Base-by-base conservation (phyloP, 2,113 vertebrate genomes). In the Clarias gariepinus region DNA sequence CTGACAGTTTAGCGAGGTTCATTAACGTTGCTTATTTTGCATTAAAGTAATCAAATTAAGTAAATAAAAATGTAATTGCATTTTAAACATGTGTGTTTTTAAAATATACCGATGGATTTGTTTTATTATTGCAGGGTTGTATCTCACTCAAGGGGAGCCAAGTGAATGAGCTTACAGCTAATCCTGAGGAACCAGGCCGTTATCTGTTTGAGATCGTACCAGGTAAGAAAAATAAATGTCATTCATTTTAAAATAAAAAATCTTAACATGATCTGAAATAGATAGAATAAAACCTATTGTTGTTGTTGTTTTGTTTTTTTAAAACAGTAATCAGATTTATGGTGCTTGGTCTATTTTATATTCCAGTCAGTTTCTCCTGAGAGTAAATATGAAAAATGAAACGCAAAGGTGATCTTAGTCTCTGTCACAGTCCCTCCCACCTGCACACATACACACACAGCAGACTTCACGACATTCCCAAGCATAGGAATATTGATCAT, bases 141-240 rank as follows among this genome's bases (percentile, higher is more conserved):
- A 96, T 99, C 93, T 94, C 95, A 64, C 96, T 99, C 11, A 97
- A 96, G 89, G 97, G 97, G 73, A 96, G 94, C 89, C 96, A 96
- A 86, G 97, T 99, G 91, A 97, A 95, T 0, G 96, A 98, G 90
- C 92, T 97, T 74, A 91, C 94, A 85, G 95, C 95, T 92, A 96
- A 95, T 93, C 96, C 96, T 0, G 97, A 99, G 36, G 97, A 98
- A 79, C 93, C 95, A 28, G 95, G 96, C 10, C 97, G 96, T 82
- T 95, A 98, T 90, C 94, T 97, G 36, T 99, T 99, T 93, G 97
- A 98, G 94, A 98, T 99, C 87, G 88, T 93, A 73, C 92, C 97
- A 97, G 97, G 98, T 98, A 95, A 92, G 96, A 82, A 76, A 47
- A 8, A 61, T 8, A 36, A 63, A 15, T 80, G 1, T 30, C 21